phyloP scores from a whole-genome alignment of 2,113 vertebrate species.

The Marmota monax region DNA sequence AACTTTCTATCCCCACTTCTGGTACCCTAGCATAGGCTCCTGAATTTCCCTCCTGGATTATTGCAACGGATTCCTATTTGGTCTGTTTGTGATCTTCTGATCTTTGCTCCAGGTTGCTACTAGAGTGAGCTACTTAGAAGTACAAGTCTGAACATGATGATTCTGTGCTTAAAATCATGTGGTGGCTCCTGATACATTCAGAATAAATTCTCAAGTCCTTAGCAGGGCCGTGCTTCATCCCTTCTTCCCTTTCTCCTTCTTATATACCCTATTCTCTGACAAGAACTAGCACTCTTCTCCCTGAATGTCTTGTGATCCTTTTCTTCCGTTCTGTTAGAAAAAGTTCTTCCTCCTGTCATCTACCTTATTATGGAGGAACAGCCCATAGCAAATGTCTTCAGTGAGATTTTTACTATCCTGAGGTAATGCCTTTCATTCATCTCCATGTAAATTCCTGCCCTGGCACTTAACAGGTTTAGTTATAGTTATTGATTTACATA shows the following conservation, averaged over 20 bases:
- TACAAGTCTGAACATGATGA: not conserved
- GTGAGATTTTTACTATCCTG: not conserved
- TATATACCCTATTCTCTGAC: not conserved
- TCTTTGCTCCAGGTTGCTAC: not conserved
- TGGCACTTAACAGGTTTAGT: constrained; percentile 26
- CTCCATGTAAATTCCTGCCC: constrained; percentile 54
- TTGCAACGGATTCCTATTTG: not conserved
- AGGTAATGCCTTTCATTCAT: not conserved
- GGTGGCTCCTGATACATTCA: not conserved
- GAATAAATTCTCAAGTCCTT: constrained; percentile 1
- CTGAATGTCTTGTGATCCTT: not conserved
- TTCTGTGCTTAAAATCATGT: not conserved
- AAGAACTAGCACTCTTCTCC: not conserved
- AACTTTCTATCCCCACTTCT: not conserved
- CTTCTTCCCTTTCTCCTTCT: not conserved
- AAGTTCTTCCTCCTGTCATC: not conserved
- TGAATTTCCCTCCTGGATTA: not conserved
- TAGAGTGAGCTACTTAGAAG: constrained; percentile 38
- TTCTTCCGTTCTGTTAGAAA: constrained; percentile 16
- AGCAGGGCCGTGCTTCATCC: not conserved
- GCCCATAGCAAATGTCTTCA: not conserved
- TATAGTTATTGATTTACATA: constrained; percentile 21
- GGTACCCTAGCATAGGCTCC: not conserved
- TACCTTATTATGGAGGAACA: not conserved
- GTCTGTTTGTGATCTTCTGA: not conserved